These are phyloP conservation scores for Herminia tarsipennalis DNA, from an alignment of 2,888 invertebrate species.

Conservation along the genomic window DNA sequence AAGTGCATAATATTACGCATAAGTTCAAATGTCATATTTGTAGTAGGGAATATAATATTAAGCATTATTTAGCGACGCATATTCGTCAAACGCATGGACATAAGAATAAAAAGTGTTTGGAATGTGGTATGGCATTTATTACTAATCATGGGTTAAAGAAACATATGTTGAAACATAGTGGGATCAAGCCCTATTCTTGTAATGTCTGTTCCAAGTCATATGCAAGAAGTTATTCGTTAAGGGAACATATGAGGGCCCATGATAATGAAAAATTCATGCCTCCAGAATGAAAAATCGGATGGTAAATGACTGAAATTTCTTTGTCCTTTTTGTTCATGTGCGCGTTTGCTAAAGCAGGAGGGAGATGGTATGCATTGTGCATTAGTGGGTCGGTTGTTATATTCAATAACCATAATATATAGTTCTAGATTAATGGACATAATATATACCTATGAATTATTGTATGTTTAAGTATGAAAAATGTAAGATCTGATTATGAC, in stretches of 20 bases:
- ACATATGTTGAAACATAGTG: constrained; percentile 76
- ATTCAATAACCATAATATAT: too few species aligned
- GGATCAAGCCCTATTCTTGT: constrained; percentile 69
- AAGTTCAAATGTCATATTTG: constrained; percentile 72
- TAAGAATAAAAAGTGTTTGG: constrained; percentile 75
- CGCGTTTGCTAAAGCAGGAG: too few species aligned
- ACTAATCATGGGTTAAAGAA: constrained; percentile 77
- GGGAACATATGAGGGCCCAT: constrained; percentile 61
- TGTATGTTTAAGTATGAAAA: too few species aligned
- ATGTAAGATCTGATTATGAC: too few species aligned
- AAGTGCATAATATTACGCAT: constrained; percentile 70
- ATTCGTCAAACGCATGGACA: constrained; percentile 74
- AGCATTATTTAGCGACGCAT: constrained; percentile 75
- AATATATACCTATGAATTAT: too few species aligned
- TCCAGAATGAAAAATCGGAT: too few species aligned
- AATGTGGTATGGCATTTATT: constrained; percentile 80
- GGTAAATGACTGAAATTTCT: too few species aligned
- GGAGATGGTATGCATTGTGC: too few species aligned
- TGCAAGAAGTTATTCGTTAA: constrained; percentile 58
- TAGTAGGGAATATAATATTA: constrained; percentile 67
- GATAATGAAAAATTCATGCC: constrained; percentile 34
- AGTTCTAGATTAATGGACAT: too few species aligned
- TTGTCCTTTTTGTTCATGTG: too few species aligned
- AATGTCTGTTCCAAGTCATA: constrained; percentile 65
- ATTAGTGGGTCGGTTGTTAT: too few species aligned